phyloP scores from a whole-genome alignment of 2,888 invertebrate genomes.

The Sclerodermus sp. region DNA sequence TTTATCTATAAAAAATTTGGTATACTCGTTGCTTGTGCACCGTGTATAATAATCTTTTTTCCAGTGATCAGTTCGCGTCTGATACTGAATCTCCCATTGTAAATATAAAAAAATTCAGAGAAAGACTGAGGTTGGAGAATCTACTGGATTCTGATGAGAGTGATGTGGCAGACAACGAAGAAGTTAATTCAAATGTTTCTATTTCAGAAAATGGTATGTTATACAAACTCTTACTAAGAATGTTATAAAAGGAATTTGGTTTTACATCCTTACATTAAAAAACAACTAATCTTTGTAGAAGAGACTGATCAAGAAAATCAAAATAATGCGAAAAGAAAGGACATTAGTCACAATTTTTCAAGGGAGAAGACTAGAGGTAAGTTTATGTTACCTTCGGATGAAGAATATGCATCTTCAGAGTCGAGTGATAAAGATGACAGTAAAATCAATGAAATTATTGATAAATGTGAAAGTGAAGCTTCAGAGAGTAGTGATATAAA shows the following conservation, averaged over 20 bases:
- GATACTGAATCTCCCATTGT: background rate
- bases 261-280: background rate
- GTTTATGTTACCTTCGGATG: background rate
- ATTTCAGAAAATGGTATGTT: background rate
- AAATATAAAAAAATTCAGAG: background rate
- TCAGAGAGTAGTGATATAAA: no score
- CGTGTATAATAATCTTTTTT: no score
- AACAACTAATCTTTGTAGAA: background rate
- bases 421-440: no score
- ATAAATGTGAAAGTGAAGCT: no score
- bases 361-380: background rate
- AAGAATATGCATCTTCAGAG: no score
- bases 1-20: no score
- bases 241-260: background rate
- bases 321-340: background rate
- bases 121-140: conserved; percentile 1
- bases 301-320: background rate
- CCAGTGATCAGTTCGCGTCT: no score
- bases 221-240: background rate
- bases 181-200: no score
- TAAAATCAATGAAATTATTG: no score
- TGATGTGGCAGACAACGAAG: no score
- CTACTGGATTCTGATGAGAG: background rate
- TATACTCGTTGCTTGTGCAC: no score
- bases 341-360: background rate